phyloP scores from a whole-genome alignment of 2,113 vertebrate genomes.

The Furnarius figulus region DNA sequence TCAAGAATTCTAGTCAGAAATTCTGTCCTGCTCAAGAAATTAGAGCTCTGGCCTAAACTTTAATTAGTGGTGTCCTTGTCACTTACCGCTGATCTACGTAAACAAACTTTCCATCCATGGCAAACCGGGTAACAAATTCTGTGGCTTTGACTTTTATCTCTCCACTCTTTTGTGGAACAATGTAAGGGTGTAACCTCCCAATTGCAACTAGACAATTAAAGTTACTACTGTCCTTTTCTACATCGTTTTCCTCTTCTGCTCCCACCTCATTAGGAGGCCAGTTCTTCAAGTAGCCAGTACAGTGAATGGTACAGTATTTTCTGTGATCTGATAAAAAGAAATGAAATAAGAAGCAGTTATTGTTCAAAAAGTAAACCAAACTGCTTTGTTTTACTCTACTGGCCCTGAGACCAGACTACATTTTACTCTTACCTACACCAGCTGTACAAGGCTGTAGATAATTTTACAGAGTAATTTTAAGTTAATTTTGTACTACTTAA shows the following conservation, averaged over 20 bases:
- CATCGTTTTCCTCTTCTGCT: slow-evolving; percentile 80
- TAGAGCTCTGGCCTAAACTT: neutral
- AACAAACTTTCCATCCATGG: slow-evolving; percentile 92
- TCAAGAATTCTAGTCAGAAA: neutral
- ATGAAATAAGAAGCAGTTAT: slow-evolving; percentile 22
- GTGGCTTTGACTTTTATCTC: slow-evolving; percentile 86
- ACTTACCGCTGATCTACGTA: slow-evolving; percentile 90
- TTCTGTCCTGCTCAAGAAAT: neutral
- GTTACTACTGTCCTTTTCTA: slow-evolving; percentile 81
- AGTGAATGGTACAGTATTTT: slow-evolving; percentile 90
- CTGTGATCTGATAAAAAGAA: slow-evolving; percentile 78
- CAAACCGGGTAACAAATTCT: slow-evolving; percentile 87
- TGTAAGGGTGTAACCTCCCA: slow-evolving; percentile 83
- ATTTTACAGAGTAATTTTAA: neutral
- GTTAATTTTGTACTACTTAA: neutral
- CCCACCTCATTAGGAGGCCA: slow-evolving; percentile 85
- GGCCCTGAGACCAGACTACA: neutral
- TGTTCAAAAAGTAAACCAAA: neutral
- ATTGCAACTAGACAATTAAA: slow-evolving; percentile 90
- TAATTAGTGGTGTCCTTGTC: neutral
- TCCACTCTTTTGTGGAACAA: slow-evolving; percentile 78
- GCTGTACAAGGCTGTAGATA: neutral
- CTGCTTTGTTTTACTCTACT: neutral
- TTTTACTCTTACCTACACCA: neutral
- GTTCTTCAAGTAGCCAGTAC: slow-evolving; percentile 88